Conservation (phyloP, 2,888 invertebrate species). For the Calliopum simillimum region DNA sequence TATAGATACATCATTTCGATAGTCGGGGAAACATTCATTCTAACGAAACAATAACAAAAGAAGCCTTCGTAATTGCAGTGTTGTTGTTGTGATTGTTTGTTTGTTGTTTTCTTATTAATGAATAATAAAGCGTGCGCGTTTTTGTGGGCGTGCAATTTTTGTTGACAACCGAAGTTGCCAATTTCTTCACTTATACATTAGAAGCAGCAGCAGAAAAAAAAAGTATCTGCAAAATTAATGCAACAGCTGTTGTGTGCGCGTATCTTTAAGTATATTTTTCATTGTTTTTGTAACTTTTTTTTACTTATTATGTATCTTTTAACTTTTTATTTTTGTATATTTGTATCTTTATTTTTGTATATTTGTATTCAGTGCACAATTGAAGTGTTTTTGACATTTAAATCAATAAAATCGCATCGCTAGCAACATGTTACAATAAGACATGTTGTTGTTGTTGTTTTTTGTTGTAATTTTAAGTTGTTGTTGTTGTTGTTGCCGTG, state of each 20-base stretch:
- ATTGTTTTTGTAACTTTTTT: not conserved
- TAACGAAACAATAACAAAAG: constrained; percentile 14
- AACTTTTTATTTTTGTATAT: too few species aligned
- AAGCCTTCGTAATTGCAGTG: constrained; percentile 8
- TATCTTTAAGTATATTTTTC: not conserved
- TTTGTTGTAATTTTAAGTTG: too few species aligned
- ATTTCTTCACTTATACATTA: not conserved
- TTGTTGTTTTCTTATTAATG: not conserved
- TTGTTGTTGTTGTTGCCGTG: too few species aligned
- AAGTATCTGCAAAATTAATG: not conserved
- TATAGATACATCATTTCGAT: not conserved
- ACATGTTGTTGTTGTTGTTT: too few species aligned
- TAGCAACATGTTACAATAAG: not conserved
- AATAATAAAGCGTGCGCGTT: not conserved
- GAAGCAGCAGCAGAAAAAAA: not conserved
- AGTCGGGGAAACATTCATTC: not conserved
- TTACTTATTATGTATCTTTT: too few species aligned
- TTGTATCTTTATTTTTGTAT: too few species aligned
- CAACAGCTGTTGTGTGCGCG: not conserved
- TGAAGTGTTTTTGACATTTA: constrained; percentile 23
- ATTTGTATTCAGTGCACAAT: not conserved
- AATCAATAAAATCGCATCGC: constrained; percentile 23
- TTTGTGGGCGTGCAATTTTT: constrained; percentile 18
- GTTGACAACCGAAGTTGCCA: not conserved
- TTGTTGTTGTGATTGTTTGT: constrained; percentile 5